Evolutionary conservation across 2,113 vertebrate genomes (phyloP), one percentile per base, ranked within the genome.

Genomic region (Hyla sarda): DNA sequence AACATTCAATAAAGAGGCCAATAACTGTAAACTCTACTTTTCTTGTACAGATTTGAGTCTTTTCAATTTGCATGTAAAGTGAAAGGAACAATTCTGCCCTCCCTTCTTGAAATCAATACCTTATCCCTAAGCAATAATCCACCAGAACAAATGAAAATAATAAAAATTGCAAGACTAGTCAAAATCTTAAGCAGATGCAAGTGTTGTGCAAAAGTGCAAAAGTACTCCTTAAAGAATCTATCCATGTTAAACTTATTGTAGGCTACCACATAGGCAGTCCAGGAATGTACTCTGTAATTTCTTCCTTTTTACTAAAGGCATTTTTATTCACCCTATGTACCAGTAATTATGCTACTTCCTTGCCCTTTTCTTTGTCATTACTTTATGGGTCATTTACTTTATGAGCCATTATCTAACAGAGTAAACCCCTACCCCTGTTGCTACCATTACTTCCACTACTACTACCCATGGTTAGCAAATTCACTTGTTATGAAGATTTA

Each of bases 401-500:
- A 34, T 69, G 65, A 69, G 32, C 65, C 30, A 69, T 5, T 41
- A 3, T 41, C 8, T 41, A 41, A 41, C 41, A 41, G 8, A 41
- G 3, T 41, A 41, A 5, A 41, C 41, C 8, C 41, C 8, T 41
- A 41, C 8, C 41, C 8, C 3, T 41, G 41, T 41, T 41, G 65
- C 7, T 30, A 69, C 3, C 41, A 71, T 8, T 71, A 2, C 32
- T 71, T 6, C 30, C 8, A 19, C 16, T 37, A 2, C 62, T 67
- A 8, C 62, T 41, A 41, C 67, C 37, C 10, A 41, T 32, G 19
- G 17, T 71, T 12, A 41, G 23, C 16, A 71, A 37, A 23, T 21
- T 54, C 17, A 52, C 3, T 77, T 77, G n/a, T 47, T 45, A 25
- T 48, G 23, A n/a, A 47, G 72, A 74, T 71, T 71, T 71, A 71